Base-by-base conservation (phyloP, 2,797 vertebrate genomes). In the Sarcoramphus papa region DNA sequence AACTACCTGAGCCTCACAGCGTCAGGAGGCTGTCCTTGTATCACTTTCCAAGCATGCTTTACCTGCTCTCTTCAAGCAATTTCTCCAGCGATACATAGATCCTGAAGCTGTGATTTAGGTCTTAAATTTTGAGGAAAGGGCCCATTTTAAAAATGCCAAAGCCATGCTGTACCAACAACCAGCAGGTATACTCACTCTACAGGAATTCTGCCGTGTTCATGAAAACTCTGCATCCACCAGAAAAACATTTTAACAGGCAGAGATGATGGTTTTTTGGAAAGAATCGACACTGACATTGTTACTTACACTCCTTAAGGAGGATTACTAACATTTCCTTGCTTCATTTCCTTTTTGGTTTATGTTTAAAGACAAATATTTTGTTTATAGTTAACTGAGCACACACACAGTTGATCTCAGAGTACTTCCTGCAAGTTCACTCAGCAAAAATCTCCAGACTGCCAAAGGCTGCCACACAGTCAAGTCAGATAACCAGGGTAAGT, bases 331-430 rank as follows among this genome's bases (percentile, higher is more conserved):
- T 77, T 81, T 95, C 92, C 64, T 90, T 77, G 47, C 90, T 85
- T 77, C 86, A 70, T 79, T 96, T 95, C 82, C 89, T 88, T 81
- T 88, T 40, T 17, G 57, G 88, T 95, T 97, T 83, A 93, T 41
- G 35, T 79, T 92, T 93, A 78, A 96, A 73, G 64, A 91, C 82
- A 96, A 92, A 70, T 92, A 91, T 90, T 95, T 92, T 90, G 78
- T 92, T 96, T 94, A 69, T 7, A 92, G 75, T 28, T 82, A 92
- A 57, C 41, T 20, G 14, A 93, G 72, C 30, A 74, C 90, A 53
- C 72, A 80, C 74, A 48, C 93, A 96, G 75, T 51, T 87, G 80
- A 95, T 91, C 33, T 69, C 70, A 16, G 25, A 76, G 63, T 30
- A 33, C 62, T 90, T 95, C 94, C 93, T 83, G 31, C 24, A 20